Conservation (phyloP, 2,113 vertebrate genomes). For the Dinomys branickii region DNA sequence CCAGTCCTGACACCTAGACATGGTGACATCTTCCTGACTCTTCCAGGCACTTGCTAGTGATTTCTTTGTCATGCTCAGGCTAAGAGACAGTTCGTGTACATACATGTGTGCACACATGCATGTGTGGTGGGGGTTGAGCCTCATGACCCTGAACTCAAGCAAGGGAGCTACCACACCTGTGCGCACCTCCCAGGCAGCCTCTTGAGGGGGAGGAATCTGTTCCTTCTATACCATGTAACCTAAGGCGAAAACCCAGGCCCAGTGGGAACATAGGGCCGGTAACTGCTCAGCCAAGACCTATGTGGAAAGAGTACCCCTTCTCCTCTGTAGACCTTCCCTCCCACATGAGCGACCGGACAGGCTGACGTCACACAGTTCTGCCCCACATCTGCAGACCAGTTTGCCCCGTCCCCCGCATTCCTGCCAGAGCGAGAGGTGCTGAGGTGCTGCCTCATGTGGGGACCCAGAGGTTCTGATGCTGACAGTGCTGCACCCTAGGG, state of each 20-base stretch:
- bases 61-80: neutral
- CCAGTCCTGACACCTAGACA: neutral
- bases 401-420: neutral
- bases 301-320: neutral
- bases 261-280: fast-evolving
- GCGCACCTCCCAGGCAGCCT: neutral
- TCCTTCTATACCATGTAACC: neutral
- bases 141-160: neutral
- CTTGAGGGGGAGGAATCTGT: neutral
- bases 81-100: neutral
- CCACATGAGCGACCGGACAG: neutral
- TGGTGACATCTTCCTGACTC: neutral
- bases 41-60: neutral
- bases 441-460: neutral
- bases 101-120: neutral
- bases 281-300: neutral
- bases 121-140: neutral
- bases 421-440: neutral
- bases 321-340: neutral
- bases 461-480: neutral
- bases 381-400: fast-evolving
- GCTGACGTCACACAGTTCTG: neutral
- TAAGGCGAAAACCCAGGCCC: neutral
- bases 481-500: neutral
- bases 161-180: neutral